These are phyloP conservation scores for Perccottus glenii DNA, from an alignment of 2,113 vertebrate species.

Conservation along the genomic window DNA sequence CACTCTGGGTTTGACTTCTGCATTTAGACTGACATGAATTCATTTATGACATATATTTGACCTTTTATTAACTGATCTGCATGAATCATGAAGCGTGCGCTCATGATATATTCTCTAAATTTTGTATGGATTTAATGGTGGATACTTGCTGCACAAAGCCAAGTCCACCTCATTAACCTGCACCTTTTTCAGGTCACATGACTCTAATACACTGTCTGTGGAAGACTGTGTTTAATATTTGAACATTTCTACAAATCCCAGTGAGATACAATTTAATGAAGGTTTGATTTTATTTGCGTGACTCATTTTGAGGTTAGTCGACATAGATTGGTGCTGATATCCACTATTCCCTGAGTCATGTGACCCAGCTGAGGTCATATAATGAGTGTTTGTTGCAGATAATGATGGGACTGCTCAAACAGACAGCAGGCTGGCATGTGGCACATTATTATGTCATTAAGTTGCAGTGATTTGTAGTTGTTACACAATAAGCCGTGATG, in stretches of 20 bases:
- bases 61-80: background rate
- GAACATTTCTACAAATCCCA: too few relatives aligned
- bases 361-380: background rate
- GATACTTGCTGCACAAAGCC: too few relatives aligned
- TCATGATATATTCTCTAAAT: background rate
- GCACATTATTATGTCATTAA: background rate
- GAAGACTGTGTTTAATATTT: too few relatives aligned
- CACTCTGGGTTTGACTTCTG: background rate
- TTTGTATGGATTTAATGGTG: too few relatives aligned
- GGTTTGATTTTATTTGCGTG: too few relatives aligned
- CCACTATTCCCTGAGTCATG: background rate
- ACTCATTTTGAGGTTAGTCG: background rate
- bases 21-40: background rate
- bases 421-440: background rate
- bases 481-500: background rate
- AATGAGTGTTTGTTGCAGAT: background rate
- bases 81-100: conserved; percentile 1
- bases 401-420: background rate
- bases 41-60: conserved; percentile 2
- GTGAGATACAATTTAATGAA: too few relatives aligned
- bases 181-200: background rate
- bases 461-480: background rate
- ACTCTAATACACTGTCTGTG: background rate
- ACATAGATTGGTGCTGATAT: background rate
- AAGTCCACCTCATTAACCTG: too few relatives aligned